Evolutionary conservation across 2,113 vertebrate species (phyloP).

Genomic region (Jacana jacana): DNA sequence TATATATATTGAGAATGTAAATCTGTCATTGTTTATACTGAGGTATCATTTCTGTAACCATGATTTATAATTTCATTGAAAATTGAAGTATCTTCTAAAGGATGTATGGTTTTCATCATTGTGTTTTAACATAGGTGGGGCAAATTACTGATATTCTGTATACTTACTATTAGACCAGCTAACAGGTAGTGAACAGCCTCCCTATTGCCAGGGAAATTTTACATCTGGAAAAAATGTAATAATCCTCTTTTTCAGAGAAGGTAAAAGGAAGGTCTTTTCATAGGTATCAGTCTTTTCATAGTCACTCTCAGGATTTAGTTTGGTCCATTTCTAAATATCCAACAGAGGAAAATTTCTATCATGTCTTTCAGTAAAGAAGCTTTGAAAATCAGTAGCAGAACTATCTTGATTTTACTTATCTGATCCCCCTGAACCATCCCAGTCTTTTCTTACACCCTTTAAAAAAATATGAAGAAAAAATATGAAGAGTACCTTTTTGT

Average conservation of each 20-base stretch:
- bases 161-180: not conserved
- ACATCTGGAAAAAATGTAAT: not conserved
- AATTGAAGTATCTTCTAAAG: not conserved
- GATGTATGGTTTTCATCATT: not conserved
- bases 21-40: not conserved
- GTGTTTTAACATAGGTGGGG: not conserved
- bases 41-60: not conserved
- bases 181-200: fast-evolving
- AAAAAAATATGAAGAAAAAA: not conserved
- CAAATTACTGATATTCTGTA: not conserved
- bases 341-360: not conserved
- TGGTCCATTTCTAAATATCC: not conserved
- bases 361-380: not conserved
- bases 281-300: not conserved
- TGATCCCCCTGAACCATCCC: not conserved
- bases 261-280: not conserved
- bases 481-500: not conserved
- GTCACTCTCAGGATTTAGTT: not conserved
- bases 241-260: not conserved
- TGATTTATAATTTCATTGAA: not conserved
- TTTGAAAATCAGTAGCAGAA: not conserved
- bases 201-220: not conserved
- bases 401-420: not conserved
- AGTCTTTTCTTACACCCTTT: not conserved
- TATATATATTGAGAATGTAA: not conserved